Base-by-base conservation (phyloP, 2,113 vertebrate genomes). In the Odontesthes bonariensis region DNA sequence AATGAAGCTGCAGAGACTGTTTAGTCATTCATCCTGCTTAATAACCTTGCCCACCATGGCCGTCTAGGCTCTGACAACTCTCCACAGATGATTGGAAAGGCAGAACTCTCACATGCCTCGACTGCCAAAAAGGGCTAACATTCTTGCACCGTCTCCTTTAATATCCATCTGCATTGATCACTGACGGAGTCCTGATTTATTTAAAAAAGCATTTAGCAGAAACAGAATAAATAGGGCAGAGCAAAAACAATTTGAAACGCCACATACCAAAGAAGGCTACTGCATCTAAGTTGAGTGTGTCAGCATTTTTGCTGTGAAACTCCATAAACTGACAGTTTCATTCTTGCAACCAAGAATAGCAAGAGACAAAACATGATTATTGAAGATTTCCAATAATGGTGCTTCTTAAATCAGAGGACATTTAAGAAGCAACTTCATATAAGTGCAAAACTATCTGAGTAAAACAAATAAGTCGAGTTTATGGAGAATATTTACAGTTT, bases 11-110 rank as follows among this genome's bases (percentile, higher is more conserved):
- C 79, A 6, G 74, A 69, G 74, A 82, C 84, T 87, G 84, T 89
- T 92, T 87, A 92, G 90, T 84, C 90, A 93, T 93, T 92, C 90
- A 92, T 93, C 90, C 91, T 91, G 90, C 81, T 92, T 93, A 92
- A 92, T 92, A 92, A 89, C 88, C 73, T 87, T 76, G 72, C 85
- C 88, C 86, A 70, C 85, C 87, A 79, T 69, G 81, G 88, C 76
- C 56, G 76, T 74, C 76, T 70, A 52, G 78, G 46, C 81, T 72
- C 81, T 81, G 78, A 87, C 86, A 91, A 88, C 77, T 83, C 72
- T 76, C 76, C 83, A 71, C 75, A 90, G 81, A 90, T 90, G 90
- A 93, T 81, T 76, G 87, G 75, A 87, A 83, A 91, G 88, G 88
- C 69, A 46, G 90, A 75, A 61, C 88, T 75, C 81, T 79, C 81